Percentiles rank a stretch among this genome's conserved stretches.
Conservation (phyloP, 2,888 invertebrate genomes). For the Monochamus alternatus region DNA sequence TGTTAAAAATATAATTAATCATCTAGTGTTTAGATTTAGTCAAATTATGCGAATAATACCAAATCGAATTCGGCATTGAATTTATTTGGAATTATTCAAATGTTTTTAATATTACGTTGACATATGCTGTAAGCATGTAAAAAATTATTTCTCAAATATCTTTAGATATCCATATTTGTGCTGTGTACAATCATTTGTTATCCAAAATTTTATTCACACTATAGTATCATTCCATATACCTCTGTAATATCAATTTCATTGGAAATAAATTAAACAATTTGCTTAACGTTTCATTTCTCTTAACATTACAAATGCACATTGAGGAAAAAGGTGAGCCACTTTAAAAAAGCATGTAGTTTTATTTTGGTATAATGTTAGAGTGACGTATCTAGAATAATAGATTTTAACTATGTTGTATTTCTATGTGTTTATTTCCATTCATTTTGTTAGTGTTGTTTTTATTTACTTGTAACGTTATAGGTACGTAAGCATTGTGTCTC, state of each 20-base stretch:
- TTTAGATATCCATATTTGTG: slow-evolving; percentile 54
- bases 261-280: slow-evolving; percentile 67
- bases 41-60: slow-evolving; percentile 46
- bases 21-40: slow-evolving; percentile 57
- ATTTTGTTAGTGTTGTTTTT: background rate
- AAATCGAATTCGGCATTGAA: background rate
- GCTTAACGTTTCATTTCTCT: slow-evolving; percentile 54
- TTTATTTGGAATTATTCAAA: slow-evolving; percentile 34
- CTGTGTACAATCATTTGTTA: slow-evolving; percentile 66
- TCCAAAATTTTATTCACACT: slow-evolving; percentile 51
- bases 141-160: slow-evolving; percentile 44
- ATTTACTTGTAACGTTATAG: background rate
- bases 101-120: slow-evolving; percentile 40
- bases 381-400: slow-evolving; percentile 27
- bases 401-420: slow-evolving; percentile 8
- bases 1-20: slow-evolving; percentile 58
- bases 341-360: slow-evolving; percentile 30
- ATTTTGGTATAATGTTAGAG: slow-evolving; percentile 31
- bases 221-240: slow-evolving; percentile 53
- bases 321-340: slow-evolving; percentile 37
- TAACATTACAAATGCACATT: slow-evolving; percentile 16
- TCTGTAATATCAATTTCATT: slow-evolving; percentile 60
- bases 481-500: background rate
- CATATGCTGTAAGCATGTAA: slow-evolving; percentile 46
- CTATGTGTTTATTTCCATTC: slow-evolving; percentile 13